Conservation (phyloP, 2,113 vertebrate genomes). For the Fukomys damarensis region DNA sequence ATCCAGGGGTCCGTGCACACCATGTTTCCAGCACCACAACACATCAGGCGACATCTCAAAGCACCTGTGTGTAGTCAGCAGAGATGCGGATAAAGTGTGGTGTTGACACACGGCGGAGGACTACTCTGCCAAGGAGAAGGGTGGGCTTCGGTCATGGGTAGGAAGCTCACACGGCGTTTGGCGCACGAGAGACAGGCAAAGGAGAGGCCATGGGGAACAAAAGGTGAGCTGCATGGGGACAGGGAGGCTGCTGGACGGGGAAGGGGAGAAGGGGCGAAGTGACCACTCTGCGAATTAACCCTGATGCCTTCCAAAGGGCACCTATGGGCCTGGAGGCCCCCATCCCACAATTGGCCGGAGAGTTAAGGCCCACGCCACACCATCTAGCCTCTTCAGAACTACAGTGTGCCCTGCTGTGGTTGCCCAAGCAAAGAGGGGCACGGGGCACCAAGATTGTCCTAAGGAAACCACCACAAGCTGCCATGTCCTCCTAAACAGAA, state of each 20-base stretch:
- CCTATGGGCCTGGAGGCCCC: background rate
- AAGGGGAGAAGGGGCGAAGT: background rate
- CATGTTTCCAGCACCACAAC: background rate
- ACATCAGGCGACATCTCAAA: background rate
- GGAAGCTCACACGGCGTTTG: background rate
- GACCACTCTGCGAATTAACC: rapidly evolving
- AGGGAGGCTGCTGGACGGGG: background rate
- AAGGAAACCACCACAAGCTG: background rate
- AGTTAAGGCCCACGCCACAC: background rate
- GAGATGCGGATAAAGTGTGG: background rate
- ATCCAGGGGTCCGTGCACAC: background rate
- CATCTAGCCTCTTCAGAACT: background rate
- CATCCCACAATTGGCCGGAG: no score
- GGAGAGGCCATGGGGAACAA: background rate
- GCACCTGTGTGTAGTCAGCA: background rate
- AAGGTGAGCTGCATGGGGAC: background rate
- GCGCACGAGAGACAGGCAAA: background rate
- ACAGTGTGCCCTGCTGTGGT: no score
- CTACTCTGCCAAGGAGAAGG: background rate
- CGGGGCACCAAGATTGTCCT: background rate
- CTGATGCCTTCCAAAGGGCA: background rate
- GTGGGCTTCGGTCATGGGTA: background rate
- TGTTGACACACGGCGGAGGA: background rate
- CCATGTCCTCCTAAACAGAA: background rate
- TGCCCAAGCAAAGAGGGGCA: background rate